phyloP scores from a whole-genome alignment of 2,888 invertebrate species.

The Cactoblastis cactorum region DNA sequence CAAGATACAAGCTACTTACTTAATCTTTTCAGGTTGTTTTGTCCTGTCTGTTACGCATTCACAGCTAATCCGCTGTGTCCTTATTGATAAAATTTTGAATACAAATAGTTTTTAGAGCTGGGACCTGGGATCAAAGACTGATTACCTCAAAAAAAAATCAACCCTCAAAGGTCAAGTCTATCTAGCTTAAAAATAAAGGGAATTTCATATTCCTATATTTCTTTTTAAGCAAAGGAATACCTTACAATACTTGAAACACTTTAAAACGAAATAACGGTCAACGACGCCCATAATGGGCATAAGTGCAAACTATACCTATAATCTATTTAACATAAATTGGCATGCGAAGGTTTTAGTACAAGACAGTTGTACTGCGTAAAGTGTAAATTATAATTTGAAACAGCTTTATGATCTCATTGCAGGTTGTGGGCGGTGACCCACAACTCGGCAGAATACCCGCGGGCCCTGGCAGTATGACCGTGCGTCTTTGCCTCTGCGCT shows the following conservation, averaged over 20 bases:
- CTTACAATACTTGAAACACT: not conserved
- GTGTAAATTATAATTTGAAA: slow-evolving; percentile 61
- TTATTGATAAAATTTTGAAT: too few species aligned
- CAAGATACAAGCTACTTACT: too few species aligned
- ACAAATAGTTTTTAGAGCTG: too few species aligned
- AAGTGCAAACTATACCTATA: slow-evolving; percentile 3
- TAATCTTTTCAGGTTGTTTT: too few species aligned
- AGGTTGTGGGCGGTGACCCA: slow-evolving; percentile 66
- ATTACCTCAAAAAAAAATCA: too few species aligned
- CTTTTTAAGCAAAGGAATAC: not conserved
- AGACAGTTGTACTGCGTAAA: slow-evolving; percentile 40
- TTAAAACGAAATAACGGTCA: slow-evolving; percentile 8
- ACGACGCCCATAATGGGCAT: not conserved
- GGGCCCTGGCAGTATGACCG: slow-evolving; percentile 41
- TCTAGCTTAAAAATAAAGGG: too few species aligned
- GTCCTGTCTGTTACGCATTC: too few species aligned
- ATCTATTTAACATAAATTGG: slow-evolving; percentile 19
- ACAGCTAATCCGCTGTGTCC: too few species aligned
- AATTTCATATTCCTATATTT: too few species aligned
- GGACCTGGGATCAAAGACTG: too few species aligned
- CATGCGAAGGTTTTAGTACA: slow-evolving; percentile 39
- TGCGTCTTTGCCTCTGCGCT: slow-evolving; percentile 38
- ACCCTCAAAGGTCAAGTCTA: too few species aligned
- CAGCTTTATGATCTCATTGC: slow-evolving; percentile 72
- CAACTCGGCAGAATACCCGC: slow-evolving; percentile 39